Evolutionary conservation across 2,888 invertebrate species (phyloP).

Genomic region (Metalampra italica): DNA sequence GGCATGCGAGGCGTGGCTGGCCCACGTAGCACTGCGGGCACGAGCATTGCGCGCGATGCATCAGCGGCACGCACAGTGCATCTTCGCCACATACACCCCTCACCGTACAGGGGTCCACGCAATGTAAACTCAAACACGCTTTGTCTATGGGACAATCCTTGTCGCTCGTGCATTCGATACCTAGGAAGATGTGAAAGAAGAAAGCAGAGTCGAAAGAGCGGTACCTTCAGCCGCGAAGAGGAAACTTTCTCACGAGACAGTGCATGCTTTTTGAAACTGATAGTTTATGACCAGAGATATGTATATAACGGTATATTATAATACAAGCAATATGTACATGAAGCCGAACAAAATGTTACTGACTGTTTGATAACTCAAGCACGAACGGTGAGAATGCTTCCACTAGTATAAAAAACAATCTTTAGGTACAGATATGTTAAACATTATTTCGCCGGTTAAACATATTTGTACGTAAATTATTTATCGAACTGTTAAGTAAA

Average conservation of each 20-base stretch:
- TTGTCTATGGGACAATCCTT: slow-evolving; percentile 94
- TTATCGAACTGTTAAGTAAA: slow-evolving; percentile 12
- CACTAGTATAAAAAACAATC: slow-evolving; percentile 55
- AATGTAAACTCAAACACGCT: slow-evolving; percentile 93
- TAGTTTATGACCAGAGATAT: slow-evolving; percentile 74
- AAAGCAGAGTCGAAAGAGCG: slow-evolving; percentile 84
- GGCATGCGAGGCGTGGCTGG: slow-evolving; percentile 87
- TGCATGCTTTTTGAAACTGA: slow-evolving; percentile 81
- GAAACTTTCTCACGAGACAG: slow-evolving; percentile 88
- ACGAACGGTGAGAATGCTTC: slow-evolving; percentile 81
- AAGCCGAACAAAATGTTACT: slow-evolving; percentile 77
- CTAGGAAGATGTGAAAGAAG: slow-evolving; percentile 81
- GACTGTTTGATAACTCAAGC: slow-evolving; percentile 73
- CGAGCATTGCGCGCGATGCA: slow-evolving; percentile 91
- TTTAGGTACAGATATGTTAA: slow-evolving; percentile 45
- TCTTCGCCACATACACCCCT: slow-evolving; percentile 93
- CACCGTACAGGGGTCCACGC: slow-evolving; percentile 93
- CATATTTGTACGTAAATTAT: slow-evolving; percentile 36
- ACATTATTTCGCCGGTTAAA: slow-evolving; percentile 24
- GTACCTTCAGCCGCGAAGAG: slow-evolving; percentile 93
- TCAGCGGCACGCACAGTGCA: slow-evolving; percentile 90
- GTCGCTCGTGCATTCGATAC: slow-evolving; percentile 93
- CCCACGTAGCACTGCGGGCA: slow-evolving; percentile 94
- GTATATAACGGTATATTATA: slow-evolving; percentile 72
- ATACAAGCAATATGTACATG: slow-evolving; percentile 82